A percentile compares a stretch with the other conserved stretches of the same genome.
Conservation (phyloP, 2,888 invertebrate genomes). For the Alviniconcha strummeri region DNA sequence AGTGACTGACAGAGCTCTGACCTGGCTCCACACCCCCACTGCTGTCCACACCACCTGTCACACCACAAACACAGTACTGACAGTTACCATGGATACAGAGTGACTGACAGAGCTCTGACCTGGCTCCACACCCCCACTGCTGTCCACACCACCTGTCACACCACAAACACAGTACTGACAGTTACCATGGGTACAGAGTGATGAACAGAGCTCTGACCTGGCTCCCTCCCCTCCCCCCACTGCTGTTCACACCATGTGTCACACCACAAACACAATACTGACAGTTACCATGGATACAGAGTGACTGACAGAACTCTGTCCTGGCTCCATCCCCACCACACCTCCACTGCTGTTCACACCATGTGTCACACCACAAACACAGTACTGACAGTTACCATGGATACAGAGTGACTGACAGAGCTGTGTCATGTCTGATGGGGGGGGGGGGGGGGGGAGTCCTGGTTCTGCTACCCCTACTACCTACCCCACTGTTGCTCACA, state of each 20-base stretch:
- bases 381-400: background rate
- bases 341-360: background rate
- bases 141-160: background rate
- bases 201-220: background rate
- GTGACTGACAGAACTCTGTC: background rate
- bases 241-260: background rate
- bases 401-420: background rate
- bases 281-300: too few relatives aligned
- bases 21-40: slow-evolving; percentile 21
- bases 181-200: too few relatives aligned
- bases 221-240: background rate
- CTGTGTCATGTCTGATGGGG: background rate
- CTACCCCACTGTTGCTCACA: background rate
- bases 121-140: background rate
- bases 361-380: slow-evolving; percentile 2
- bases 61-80: background rate
- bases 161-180: background rate
- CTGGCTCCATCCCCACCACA: slow-evolving; percentile 24
- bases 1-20: too few relatives aligned
- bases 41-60: slow-evolving; percentile 1
- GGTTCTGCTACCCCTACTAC: background rate
- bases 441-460: too few relatives aligned
- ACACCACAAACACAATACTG: background rate
- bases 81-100: too few relatives aligned
- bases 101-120: background rate